phyloP scores from a whole-genome alignment of 2,888 invertebrate genomes.

The Hypomecis punctinalis region DNA sequence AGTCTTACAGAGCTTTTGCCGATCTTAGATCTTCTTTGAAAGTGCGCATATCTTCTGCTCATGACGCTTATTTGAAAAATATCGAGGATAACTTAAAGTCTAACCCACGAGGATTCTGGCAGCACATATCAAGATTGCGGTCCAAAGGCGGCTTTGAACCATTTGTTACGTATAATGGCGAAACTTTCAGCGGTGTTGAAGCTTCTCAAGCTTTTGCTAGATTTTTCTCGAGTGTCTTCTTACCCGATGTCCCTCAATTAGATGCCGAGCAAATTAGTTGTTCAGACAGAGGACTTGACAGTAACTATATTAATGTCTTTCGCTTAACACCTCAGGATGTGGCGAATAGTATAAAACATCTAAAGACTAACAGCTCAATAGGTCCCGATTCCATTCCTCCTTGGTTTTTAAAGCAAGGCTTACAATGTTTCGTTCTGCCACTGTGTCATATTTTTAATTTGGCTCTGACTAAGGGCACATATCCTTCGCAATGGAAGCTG shows the following conservation, averaged over 20 bases:
- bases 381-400: not conserved
- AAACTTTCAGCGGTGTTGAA: not conserved
- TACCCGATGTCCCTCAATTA: not conserved
- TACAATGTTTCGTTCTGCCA: not conserved
- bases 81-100: conserved; percentile 7
- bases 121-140: conserved; percentile 4
- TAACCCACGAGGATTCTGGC: conserved; percentile 13
- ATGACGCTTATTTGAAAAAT: not conserved
- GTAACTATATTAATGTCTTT: conserved; percentile 7
- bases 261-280: not conserved
- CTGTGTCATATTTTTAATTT: not conserved
- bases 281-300: not conserved
- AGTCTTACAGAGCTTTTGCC: not conserved
- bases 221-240: conserved; percentile 16
- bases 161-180: conserved; percentile 1
- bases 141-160: conserved; percentile 20
- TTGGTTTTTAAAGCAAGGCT: conserved; percentile 1
- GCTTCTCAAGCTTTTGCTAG: conserved; percentile 16
- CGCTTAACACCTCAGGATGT: not conserved
- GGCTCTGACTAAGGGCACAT: not conserved
- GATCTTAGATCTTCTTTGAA: not conserved
- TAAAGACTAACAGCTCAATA: conserved; percentile 9
- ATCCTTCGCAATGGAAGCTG: conserved; percentile 4
- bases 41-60: not conserved
- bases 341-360: not conserved